These are phyloP conservation scores for Scortum barcoo DNA, from an alignment of 2,113 vertebrate species.

Conservation along the genomic window DNA sequence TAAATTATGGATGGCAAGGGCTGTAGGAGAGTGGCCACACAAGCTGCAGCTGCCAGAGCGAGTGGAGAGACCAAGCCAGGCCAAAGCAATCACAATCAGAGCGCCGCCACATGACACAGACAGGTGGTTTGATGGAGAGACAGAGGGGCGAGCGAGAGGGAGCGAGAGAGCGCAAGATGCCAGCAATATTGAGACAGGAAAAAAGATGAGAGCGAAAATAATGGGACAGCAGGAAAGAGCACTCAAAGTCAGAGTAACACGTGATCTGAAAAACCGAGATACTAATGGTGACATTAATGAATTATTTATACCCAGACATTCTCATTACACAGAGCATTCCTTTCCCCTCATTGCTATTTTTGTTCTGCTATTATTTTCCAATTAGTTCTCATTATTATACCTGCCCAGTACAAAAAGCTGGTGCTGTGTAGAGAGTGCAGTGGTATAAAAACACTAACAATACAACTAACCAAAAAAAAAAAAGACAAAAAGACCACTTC, in stretches of 20 bases:
- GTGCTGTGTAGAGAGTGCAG: background rate
- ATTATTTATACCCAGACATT: constrained; percentile 67
- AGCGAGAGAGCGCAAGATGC: background rate
- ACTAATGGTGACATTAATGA: constrained; percentile 66
- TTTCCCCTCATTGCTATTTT: constrained; percentile 49
- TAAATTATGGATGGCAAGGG: constrained; percentile 76
- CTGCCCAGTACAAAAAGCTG: constrained; percentile 3
- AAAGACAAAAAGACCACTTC: background rate
- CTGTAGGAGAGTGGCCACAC: constrained; percentile 73
- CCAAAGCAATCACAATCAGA: constrained; percentile 67
- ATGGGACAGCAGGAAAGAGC: constrained; percentile 54
- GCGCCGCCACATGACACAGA: constrained; percentile 47
- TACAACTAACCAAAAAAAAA: background rate
- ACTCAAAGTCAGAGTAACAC: constrained; percentile 48
- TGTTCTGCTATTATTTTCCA: constrained; percentile 46
- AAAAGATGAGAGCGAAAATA: constrained; percentile 44
- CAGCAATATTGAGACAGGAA: constrained; percentile 23
- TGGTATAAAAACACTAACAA: background rate
- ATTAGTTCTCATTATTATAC: constrained; percentile 36
- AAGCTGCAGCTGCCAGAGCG: constrained; percentile 68
- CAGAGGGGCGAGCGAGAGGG: background rate
- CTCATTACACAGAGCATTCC: constrained; percentile 53
- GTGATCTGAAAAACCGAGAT: constrained; percentile 59
- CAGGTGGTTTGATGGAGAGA: constrained; percentile 64
- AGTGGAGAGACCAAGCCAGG: constrained; percentile 46